Evolutionary conservation across 2,888 invertebrate genomes (phyloP).

Genomic region (Choristoneura rosaceana): DNA sequence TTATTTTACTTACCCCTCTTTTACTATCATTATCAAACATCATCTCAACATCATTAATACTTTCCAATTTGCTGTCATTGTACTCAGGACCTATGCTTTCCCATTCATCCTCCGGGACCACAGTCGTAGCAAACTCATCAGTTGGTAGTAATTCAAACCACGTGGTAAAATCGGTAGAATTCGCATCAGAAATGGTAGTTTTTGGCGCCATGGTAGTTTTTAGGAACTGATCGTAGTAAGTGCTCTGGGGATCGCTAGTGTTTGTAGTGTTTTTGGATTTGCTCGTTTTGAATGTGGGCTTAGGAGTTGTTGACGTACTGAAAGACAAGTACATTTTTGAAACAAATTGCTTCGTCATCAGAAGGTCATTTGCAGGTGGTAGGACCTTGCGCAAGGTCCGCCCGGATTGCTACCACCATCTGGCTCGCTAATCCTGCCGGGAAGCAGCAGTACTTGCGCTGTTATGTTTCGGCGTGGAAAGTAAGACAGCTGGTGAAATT

Average conservation of each 20-base stretch:
- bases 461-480: no score
- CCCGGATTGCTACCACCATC: no score
- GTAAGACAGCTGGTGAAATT: no score
- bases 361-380: no score
- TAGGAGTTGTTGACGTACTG: conserved; percentile 58
- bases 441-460: no score
- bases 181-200: conserved; percentile 52
- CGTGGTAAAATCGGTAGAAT: conserved; percentile 63
- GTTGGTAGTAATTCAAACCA: conserved; percentile 76
- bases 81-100: conserved; percentile 67
- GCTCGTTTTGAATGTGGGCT: conserved; percentile 50
- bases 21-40: conserved; percentile 68
- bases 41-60: conserved; percentile 79
- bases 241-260: conserved; percentile 64
- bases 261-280: conserved; percentile 51
- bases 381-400: no score
- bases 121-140: conserved; percentile 59
- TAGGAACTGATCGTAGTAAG: conserved; percentile 80
- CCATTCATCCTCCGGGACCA: conserved; percentile 74
- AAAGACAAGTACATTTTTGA: conserved; percentile 41
- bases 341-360: no score
- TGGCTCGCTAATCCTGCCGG: no score
- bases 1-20: conserved; percentile 59
- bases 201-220: conserved; percentile 69
- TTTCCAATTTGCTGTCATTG: conserved; percentile 65